Percentiles rank a stretch among this genome's conserved stretches.
Conservation (phyloP, 2,113 vertebrate genomes). For the Oncorhynchus mykiss region DNA sequence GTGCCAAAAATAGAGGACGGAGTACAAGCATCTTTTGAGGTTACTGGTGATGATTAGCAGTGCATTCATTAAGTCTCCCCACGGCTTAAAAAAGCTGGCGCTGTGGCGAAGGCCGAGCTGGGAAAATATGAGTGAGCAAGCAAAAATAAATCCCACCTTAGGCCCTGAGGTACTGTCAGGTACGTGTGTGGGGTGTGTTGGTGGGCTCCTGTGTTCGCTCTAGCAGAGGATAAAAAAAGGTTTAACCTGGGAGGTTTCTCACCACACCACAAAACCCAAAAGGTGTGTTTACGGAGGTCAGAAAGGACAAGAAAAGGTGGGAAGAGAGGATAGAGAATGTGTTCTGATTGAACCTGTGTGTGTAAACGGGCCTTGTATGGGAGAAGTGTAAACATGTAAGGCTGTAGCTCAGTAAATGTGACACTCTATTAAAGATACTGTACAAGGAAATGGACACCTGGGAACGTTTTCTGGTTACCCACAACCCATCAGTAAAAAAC, state of each 20-base stretch:
- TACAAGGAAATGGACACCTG: constrained; percentile 57
- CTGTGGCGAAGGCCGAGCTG: constrained; percentile 30
- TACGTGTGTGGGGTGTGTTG: constrained; percentile 61
- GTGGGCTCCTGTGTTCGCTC: constrained; percentile 51
- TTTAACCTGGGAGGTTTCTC: constrained; percentile 58
- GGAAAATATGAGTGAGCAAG: constrained; percentile 41
- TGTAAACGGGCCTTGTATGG: no score
- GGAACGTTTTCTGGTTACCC: constrained; percentile 70
- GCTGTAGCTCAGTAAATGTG: no score
- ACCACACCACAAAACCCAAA: no score
- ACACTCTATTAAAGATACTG: no score
- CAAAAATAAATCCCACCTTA: constrained; percentile 57
- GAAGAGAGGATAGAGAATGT: no score
- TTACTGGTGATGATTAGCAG: background rate
- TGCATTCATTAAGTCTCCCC: constrained; percentile 8
- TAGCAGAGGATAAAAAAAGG: constrained; percentile 66
- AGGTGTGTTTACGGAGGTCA: no score
- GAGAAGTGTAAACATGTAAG: no score
- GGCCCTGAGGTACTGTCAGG: background rate
- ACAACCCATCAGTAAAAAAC: constrained; percentile 44
- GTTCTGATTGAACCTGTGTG: no score
- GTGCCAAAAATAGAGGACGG: no score
- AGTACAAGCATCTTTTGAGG: constrained; percentile 30
- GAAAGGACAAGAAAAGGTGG: no score
- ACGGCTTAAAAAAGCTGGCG: constrained; percentile 21